phyloP scores from a whole-genome alignment of 2,113 vertebrate species.

The Martes martes region DNA sequence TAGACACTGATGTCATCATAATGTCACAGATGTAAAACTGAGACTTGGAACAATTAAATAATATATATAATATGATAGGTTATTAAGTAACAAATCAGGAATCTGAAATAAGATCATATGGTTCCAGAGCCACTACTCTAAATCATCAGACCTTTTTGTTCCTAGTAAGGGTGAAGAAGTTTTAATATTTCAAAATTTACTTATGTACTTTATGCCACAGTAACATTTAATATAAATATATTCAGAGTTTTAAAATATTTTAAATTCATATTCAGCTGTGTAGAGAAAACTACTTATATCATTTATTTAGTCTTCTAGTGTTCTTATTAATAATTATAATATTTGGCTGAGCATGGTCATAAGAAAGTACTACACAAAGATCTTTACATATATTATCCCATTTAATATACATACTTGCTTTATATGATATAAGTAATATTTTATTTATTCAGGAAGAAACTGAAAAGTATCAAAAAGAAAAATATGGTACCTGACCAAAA shows the following conservation, averaged over 20 bases:
- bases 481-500: neutral
- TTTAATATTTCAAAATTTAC: neutral
- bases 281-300: neutral
- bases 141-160: neutral
- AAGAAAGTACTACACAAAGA: neutral
- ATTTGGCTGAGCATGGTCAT: neutral
- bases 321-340: neutral
- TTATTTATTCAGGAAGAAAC: neutral
- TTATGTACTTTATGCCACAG: neutral
- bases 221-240: neutral
- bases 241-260: neutral
- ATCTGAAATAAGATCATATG: neutral
- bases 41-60: neutral
- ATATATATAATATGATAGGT: neutral
- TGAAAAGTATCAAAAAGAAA: neutral
- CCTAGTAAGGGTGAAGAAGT: rapidly evolving
- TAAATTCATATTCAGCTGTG: neutral
- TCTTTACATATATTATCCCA: neutral
- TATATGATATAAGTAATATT: neutral
- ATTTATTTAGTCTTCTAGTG: neutral
- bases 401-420: neutral
- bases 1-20: neutral
- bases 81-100: neutral
- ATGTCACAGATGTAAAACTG: neutral
- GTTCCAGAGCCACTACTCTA: neutral